These are phyloP conservation scores for Desoria tigrina DNA, from an alignment of 2,888 invertebrate species.

Conservation along the genomic window DNA sequence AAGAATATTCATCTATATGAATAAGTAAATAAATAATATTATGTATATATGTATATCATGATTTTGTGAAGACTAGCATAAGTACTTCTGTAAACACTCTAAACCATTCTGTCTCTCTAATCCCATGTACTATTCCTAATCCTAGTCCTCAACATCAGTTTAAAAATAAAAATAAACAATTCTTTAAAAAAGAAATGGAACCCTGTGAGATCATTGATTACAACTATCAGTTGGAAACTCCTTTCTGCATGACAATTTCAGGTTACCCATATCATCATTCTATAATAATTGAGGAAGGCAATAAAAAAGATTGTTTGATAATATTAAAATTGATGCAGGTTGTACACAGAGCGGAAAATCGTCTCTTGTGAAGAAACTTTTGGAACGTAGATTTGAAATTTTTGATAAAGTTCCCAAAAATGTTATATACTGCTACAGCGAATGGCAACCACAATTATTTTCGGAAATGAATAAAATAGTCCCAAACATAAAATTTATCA, in stretches of 20 bases:
- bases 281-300: too few relatives aligned
- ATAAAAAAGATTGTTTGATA: too few relatives aligned
- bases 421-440: slow-evolving; percentile 27
- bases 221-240: background rate
- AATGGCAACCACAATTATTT: slow-evolving; percentile 27
- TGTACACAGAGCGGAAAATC: slow-evolving; percentile 20
- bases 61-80: too few relatives aligned
- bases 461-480: slow-evolving; percentile 10
- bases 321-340: too few relatives aligned
- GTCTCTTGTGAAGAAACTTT: slow-evolving; percentile 10
- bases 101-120: too few relatives aligned
- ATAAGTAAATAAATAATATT: background rate
- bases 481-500: slow-evolving; percentile 26
- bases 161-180: background rate
- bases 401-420: slow-evolving; percentile 16
- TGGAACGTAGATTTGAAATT: slow-evolving; percentile 23
- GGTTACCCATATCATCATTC: too few relatives aligned
- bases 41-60: too few relatives aligned
- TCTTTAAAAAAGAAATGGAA: background rate
- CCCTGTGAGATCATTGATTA: background rate
- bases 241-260: background rate
- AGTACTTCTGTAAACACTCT: too few relatives aligned
- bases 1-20: slow-evolving; percentile 18
- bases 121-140: too few relatives aligned
- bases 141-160: too few relatives aligned